Conservation (phyloP, 1,140 invertebrate species). For the Drosophila triauraria region DNA sequence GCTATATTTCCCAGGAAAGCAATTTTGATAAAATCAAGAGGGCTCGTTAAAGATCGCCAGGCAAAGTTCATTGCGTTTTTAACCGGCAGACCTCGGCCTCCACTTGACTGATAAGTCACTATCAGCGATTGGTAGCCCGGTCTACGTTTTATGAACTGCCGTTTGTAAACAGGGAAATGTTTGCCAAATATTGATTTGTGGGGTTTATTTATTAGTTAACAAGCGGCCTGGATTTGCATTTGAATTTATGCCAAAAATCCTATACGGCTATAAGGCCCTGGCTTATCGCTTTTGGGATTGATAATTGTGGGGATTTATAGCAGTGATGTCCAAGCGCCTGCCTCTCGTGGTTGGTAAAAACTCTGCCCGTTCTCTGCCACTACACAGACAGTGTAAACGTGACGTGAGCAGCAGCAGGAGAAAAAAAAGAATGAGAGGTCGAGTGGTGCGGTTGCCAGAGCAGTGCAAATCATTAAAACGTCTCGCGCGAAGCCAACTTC, state of each 20-base stretch:
- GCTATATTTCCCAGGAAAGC: not conserved
- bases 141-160: not conserved
- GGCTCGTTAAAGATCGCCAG: slow-evolving; percentile 1
- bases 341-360: no score
- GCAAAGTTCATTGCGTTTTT: slow-evolving; percentile 28
- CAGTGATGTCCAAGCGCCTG: no score
- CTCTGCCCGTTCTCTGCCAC: no score
- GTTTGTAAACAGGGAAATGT: slow-evolving; percentile 31
- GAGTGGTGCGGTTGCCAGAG: no score
- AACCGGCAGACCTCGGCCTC: slow-evolving; percentile 7
- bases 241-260: slow-evolving; percentile 9
- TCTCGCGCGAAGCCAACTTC: no score
- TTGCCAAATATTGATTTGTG: slow-evolving; percentile 30
- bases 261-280: not conserved
- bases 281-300: not conserved
- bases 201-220: slow-evolving; percentile 4
- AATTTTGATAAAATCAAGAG: not conserved
- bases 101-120: slow-evolving; percentile 29
- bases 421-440: no score
- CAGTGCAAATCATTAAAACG: no score
- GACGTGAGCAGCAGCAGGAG: no score
- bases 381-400: no score
- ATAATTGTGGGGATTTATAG: not conserved
- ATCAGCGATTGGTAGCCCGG: slow-evolving; percentile 22
- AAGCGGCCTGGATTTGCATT: slow-evolving; percentile 2